Percentiles rank a stretch among this genome's conserved stretches.
Conservation (phyloP, 2,113 vertebrate species). For the Polyodon spathula region DNA sequence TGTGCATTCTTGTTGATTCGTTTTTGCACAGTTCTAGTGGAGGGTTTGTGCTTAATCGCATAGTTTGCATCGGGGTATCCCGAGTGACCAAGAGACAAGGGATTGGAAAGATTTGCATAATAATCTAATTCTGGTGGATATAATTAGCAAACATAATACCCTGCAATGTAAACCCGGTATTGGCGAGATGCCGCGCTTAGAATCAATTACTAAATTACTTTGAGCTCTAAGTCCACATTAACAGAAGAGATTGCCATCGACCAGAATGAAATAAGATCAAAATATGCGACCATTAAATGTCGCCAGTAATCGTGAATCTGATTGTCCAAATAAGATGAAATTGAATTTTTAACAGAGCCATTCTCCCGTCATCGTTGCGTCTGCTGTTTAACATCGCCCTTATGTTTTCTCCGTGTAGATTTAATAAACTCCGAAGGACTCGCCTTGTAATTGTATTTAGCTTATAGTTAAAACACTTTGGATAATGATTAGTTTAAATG, state of each 20-base stretch:
- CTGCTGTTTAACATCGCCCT: slow-evolving; percentile 59
- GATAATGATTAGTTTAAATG: background rate
- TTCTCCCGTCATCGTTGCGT: slow-evolving; percentile 97
- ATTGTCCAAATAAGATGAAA: slow-evolving; percentile 95
- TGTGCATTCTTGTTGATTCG: too few species aligned
- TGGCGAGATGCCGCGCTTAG: slow-evolving; percentile 79
- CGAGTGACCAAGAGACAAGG: slow-evolving; percentile 77
- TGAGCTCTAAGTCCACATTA: slow-evolving; percentile 99
- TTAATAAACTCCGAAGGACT: background rate
- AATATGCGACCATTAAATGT: slow-evolving; percentile 99
- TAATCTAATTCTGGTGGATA: slow-evolving; percentile 97
- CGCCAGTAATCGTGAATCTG: slow-evolving; percentile 91
- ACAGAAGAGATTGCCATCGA: slow-evolving; percentile 99
- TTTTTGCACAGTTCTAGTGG: too few species aligned
- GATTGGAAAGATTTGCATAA: slow-evolving; percentile 87
- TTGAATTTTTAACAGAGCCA: slow-evolving; percentile 98
- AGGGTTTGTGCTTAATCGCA: too few species aligned
- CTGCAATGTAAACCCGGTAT: slow-evolving; percentile 79
- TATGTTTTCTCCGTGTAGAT: background rate
- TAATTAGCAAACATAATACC: slow-evolving; percentile 99
- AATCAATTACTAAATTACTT: slow-evolving; percentile 99
- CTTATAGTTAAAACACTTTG: background rate
- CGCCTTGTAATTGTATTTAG: background rate
- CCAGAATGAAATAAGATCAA: slow-evolving; percentile 93
- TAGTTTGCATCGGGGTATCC: slow-evolving; percentile 24